Evolutionary conservation across 30 jellyfish, hydroid and myxozoan genomes (phyloP).

Genomic region (Cassiopea andromeda): DNA sequence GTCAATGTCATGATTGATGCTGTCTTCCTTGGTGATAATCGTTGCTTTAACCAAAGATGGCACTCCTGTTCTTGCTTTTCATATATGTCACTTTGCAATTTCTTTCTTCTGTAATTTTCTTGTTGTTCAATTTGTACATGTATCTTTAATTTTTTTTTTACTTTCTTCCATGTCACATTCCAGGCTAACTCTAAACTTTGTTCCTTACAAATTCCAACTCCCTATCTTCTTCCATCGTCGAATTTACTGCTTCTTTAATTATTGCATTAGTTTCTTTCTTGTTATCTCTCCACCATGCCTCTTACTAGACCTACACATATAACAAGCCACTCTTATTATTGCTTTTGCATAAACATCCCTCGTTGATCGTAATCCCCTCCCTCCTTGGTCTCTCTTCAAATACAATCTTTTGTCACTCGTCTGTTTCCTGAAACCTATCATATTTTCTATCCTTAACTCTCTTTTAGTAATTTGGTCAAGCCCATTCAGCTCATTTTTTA

Average conservation of each 20-base stretch:
- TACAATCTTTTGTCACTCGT: not conserved
- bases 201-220: not conserved
- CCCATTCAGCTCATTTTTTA: slow-evolving; percentile 8
- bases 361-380: not conserved
- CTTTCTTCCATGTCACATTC: slow-evolving; percentile 11
- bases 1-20: not conserved
- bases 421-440: slow-evolving; percentile 5
- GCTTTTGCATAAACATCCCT: slow-evolving; percentile 1
- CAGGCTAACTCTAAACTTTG: not conserved
- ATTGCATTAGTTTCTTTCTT: not conserved
- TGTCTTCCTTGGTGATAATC: slow-evolving; percentile 3
- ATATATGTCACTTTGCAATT: not conserved
- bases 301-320: not conserved
- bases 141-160: not conserved
- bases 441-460: slow-evolving; percentile 14
- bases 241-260: not conserved
- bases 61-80: slow-evolving; percentile 9
- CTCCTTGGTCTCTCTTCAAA: slow-evolving; percentile 22
- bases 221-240: not conserved
- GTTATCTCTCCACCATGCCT: not conserved
- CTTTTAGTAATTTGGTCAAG: slow-evolving; percentile 22
- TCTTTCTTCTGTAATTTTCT: not conserved
- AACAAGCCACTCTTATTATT: slow-evolving; percentile 7
- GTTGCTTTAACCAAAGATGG: slow-evolving; percentile 8
- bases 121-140: not conserved